phyloP scores from a whole-genome alignment of 2,888 invertebrate species.

The Seira sanloemensis region DNA sequence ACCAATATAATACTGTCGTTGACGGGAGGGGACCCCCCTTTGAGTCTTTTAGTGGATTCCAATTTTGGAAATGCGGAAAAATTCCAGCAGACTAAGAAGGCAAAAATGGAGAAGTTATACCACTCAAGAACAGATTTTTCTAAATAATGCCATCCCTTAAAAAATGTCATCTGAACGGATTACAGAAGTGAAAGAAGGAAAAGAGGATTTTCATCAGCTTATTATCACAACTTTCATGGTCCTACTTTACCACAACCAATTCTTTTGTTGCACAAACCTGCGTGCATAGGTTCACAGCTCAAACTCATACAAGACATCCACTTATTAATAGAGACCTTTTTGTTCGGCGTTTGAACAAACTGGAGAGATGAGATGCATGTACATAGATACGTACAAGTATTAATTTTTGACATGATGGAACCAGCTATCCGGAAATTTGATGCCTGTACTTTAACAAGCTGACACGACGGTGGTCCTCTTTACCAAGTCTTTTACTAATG shows the following conservation, averaged over 20 bases:
- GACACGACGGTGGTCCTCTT: conserved; percentile 57
- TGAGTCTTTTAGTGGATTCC: neutral
- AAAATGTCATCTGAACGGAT: conserved; percentile 32
- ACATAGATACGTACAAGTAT: neutral
- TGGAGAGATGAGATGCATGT: too few species aligned
- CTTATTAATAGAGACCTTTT: too few species aligned
- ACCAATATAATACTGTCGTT: conserved; percentile 24
- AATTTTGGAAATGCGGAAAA: neutral
- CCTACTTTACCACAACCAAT: neutral
- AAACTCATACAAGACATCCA: too few species aligned
- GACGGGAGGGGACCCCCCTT: conserved; percentile 48
- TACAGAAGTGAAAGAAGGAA: conserved; percentile 31
- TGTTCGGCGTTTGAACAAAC: too few species aligned
- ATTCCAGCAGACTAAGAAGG: neutral
- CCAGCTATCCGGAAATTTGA: conserved; percentile 60
- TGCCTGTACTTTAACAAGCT: conserved; percentile 59
- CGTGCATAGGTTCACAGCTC: too few species aligned
- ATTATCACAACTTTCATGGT: conserved; percentile 27
- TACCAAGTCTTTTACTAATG: neutral
- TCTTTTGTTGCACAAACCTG: too few species aligned
- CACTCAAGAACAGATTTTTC: conserved; percentile 15
- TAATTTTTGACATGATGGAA: conserved; percentile 26
- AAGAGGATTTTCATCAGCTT: conserved; percentile 60
- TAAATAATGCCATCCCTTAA: conserved; percentile 10
- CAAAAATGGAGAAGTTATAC: neutral